These are phyloP conservation scores for Cosmia trapezina DNA, from an alignment of 2,888 invertebrate genomes.

Conservation along the genomic window DNA sequence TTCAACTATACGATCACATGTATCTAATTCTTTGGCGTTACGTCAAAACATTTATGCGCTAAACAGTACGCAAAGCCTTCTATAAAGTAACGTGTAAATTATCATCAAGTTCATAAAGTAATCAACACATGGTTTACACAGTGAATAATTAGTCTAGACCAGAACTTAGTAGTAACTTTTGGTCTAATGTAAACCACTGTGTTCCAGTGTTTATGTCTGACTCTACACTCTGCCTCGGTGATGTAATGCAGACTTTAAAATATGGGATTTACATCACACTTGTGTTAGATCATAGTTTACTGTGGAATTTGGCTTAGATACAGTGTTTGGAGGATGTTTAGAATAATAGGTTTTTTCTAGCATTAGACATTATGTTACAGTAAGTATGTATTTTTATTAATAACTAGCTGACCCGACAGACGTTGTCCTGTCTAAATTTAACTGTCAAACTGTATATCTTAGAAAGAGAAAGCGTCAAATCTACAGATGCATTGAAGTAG, in stretches of 20 bases:
- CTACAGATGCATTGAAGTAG: too few species aligned
- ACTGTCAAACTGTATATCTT: too few species aligned
- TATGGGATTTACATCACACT: constrained; percentile 57
- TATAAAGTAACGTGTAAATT: constrained; percentile 27
- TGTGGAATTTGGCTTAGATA: constrained; percentile 11
- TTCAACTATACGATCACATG: constrained; percentile 4
- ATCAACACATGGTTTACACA: constrained; percentile 49
- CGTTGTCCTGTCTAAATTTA: too few species aligned
- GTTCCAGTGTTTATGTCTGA: constrained; percentile 62
- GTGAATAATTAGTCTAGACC: constrained; percentile 69
- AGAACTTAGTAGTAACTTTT: constrained; percentile 57
- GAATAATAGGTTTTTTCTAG: background rate
- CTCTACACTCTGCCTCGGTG: constrained; percentile 57
- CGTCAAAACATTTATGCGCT: constrained; percentile 24
- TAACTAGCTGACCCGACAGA: background rate
- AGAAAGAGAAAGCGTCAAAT: too few species aligned
- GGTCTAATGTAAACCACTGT: constrained; percentile 62
- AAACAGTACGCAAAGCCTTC: constrained; percentile 12
- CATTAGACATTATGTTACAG: background rate
- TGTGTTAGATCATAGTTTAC: constrained; percentile 53
- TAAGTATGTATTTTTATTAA: background rate
- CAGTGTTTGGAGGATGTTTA: constrained; percentile 28
- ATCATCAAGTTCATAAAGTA: constrained; percentile 48
- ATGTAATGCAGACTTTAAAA: constrained; percentile 58
- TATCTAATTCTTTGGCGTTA: background rate